phyloP scores from a whole-genome alignment of 2,888 invertebrate genomes.

The Ochropacha duplaris region DNA sequence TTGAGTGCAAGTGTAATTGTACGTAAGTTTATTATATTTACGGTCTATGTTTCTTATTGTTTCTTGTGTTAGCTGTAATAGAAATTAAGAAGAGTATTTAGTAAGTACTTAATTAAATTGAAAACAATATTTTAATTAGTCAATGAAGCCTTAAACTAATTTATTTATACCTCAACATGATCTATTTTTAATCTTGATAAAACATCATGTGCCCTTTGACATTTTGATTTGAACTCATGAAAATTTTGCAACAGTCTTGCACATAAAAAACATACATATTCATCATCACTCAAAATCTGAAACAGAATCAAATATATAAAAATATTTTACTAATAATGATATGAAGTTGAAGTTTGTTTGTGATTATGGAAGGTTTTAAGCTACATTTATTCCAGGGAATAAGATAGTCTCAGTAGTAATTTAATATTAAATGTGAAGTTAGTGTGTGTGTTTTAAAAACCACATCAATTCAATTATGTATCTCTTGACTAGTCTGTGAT shows the following conservation, averaged over 20 bases:
- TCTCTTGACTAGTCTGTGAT: no score
- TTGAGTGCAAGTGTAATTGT: not conserved
- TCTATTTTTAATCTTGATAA: slow-evolving; percentile 15
- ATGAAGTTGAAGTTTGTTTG: no score
- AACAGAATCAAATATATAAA: slow-evolving; percentile 5
- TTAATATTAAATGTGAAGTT: no score
- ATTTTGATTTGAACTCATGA: slow-evolving; percentile 36
- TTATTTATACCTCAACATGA: slow-evolving; percentile 19
- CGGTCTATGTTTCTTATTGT: slow-evolving; percentile 28
- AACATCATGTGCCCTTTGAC: slow-evolving; percentile 29
- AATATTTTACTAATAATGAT: no score
- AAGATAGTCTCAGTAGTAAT: no score
- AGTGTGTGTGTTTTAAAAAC: no score
- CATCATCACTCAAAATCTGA: slow-evolving; percentile 15
- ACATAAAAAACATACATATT: slow-evolving; percentile 38
- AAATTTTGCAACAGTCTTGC: slow-evolving; percentile 31
- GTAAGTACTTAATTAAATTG: no score
- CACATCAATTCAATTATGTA: no score
- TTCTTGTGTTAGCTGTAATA: slow-evolving; percentile 25
- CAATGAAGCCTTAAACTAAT: not conserved
- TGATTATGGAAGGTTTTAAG: no score
- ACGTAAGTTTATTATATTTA: slow-evolving; percentile 27
- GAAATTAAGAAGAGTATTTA: no score
- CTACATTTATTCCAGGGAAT: no score
- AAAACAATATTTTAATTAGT: not conserved